Evolutionary conservation across 1,140 invertebrate genomes (phyloP), one percentile per base, ranked within the genome.

Genomic region (Zophobas morio): DNA sequence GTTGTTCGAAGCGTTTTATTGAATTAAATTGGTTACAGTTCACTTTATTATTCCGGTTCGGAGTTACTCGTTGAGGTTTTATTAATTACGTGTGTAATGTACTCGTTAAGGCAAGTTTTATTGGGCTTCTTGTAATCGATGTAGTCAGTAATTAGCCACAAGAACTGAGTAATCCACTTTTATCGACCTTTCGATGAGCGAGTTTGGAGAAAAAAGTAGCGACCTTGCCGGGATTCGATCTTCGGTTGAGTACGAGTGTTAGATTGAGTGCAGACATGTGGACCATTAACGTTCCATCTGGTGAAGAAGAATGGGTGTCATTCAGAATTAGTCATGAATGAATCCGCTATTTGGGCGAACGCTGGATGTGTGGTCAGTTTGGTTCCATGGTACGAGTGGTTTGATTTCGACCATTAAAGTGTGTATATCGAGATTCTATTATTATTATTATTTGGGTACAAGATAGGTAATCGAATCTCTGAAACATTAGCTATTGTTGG

Each of bases 21-120:
- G 37, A 42, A 66, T 66, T 66, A 66, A 42, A 66, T 66, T 66
- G 60, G 60, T 66, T 66, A 66, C 60, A 66, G 40, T 66, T 66
- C 60, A 39, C 20, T 66, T 66, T 66, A 66, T 66, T 42, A 42
- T 66, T 66, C 39, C 60, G 39, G 60, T 66, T 66, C 39, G 34
- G 56, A 60, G 35, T 2, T 36, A 39, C 34, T 60, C 56, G 56
- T 60, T 60, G 56, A 42, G 60, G 60, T 66, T 66, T 66, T 66
- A 66, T 66, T 42, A 66, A 66, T 66, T 66, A 66, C 39, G 60
- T 66, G 60, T 39, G 60, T 66, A 66, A 66, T 66, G 60, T 66
- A 66, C 60, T 66, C 60, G 60, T 66, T 66, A 66, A 42, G 39
- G 60, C 60, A 32, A 42, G 60, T 66, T 66, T 66, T 66, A 66